Evolutionary conservation across 2,113 vertebrate species (phyloP).

Genomic region (Chauna torquata): DNA sequence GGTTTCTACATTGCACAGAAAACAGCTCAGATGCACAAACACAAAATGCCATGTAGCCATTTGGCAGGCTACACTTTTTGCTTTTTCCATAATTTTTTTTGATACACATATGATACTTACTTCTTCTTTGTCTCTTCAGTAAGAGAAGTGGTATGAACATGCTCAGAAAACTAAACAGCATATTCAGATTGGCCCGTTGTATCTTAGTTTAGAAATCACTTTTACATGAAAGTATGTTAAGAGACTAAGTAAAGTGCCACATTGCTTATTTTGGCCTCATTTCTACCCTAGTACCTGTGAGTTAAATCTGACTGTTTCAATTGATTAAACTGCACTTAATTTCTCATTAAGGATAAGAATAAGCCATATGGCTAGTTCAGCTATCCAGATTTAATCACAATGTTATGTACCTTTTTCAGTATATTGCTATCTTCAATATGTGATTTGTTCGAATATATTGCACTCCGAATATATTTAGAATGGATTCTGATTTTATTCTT

Average conservation of each 20-base stretch:
- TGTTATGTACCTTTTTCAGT: conserved; percentile 37
- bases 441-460: conserved; percentile 33
- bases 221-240: not conserved
- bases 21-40: not conserved
- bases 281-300: not conserved
- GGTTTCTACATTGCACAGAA: not conserved
- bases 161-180: not conserved
- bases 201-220: not conserved
- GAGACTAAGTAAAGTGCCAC: not conserved
- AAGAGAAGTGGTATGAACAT: not conserved
- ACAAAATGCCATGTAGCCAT: not conserved
- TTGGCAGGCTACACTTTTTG: not conserved
- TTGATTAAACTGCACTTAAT: conserved; percentile 28
- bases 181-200: not conserved
- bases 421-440: conserved; percentile 21
- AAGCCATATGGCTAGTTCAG: not conserved
- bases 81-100: not conserved
- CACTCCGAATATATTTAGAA: conserved; percentile 30
- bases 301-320: not conserved
- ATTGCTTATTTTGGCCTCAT: not conserved
- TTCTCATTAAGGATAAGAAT: conserved; percentile 7
- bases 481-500: not conserved
- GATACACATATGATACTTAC: not conserved
- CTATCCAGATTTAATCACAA: conserved; percentile 32
- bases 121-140: not conserved